Conservation (phyloP, 2,113 vertebrate species). For the Microtus montanus region DNA sequence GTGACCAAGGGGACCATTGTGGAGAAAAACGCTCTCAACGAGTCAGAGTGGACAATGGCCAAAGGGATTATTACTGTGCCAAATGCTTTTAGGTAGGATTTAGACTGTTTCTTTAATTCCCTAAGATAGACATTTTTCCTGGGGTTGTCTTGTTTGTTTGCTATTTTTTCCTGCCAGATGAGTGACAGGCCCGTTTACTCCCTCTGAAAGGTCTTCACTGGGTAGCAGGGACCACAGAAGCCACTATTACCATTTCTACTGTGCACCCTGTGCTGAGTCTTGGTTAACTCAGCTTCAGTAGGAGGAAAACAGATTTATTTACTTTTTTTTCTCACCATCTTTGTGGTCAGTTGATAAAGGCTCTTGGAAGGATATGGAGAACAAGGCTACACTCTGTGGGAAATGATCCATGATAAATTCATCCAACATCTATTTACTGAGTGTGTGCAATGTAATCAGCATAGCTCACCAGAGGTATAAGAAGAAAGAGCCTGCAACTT, state of each 20-base stretch:
- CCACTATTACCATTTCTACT: not conserved
- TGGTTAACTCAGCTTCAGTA: not conserved
- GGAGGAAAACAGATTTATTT: not conserved
- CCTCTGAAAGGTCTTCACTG: not conserved
- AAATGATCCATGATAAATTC: not conserved
- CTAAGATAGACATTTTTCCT: not conserved
- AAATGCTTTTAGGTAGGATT: too few relatives aligned
- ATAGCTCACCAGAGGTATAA: not conserved
- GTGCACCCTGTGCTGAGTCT: not conserved
- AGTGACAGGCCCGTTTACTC: not conserved
- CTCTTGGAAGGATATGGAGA: not conserved
- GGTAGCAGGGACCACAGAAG: not conserved
- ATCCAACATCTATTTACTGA: conserved; percentile 22
- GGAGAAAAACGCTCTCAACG: not conserved
- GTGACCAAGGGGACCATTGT: not conserved
- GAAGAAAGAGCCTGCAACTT: not conserved
- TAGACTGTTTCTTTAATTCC: not conserved
- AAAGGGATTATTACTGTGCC: not conserved
- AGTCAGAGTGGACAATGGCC: not conserved
- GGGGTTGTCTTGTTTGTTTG: not conserved
- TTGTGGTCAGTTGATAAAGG: not conserved
- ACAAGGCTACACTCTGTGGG: not conserved
- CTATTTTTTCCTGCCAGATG: not conserved
- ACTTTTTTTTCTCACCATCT: not conserved
- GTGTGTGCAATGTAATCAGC: not conserved